Evolutionary conservation across 1,140 invertebrate genomes (phyloP), one percentile per base, ranked within the genome.

Genomic region (Myzus persicae): DNA sequence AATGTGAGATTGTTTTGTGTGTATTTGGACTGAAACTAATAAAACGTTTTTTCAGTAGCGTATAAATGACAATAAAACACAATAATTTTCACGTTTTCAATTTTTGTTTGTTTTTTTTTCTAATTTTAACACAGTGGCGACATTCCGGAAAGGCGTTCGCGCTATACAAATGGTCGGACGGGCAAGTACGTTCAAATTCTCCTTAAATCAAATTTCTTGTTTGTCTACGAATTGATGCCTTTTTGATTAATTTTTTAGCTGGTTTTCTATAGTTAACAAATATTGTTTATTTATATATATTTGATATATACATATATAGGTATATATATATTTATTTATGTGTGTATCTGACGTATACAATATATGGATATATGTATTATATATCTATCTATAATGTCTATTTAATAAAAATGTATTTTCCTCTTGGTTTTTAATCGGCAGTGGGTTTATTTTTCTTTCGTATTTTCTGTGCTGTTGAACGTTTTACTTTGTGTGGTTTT

Each of bases 121-220:
- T 89, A 91, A 90, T 85, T 93, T 67, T 67, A 93, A 93, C 91
- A 93, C 97, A 99, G 99, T 99, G 98, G 98, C 98, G 95, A 98
- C 99, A 96, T 99, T 99, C 98, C 98, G 99, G 97, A 99, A 99
- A 97, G 99, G 99, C 96, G 99, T 99, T 95, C 98, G 99, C 95
- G 98, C 99, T 96, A 98, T 99, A 96, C 98, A 99, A 97, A 98
- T 99, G 97, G 98, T 99, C 96, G 98, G 98, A 96, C 97, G 98
- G 97, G 98, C 98, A 98, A 99, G 98, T 99, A 98, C 97, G 98
- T 98, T 93, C 82, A 91, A 94, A 93, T 84, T 93, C 91, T 93
- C 46, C 91, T 93, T 93, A 84, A 84, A 93, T 84, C 81, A 54
- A 90, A 93, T 93, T 85, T 93, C 91, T 93, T 93, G 91, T 93